Evolutionary conservation across 2,888 invertebrate species (phyloP).

Genomic region (Meandrusa payeni): DNA sequence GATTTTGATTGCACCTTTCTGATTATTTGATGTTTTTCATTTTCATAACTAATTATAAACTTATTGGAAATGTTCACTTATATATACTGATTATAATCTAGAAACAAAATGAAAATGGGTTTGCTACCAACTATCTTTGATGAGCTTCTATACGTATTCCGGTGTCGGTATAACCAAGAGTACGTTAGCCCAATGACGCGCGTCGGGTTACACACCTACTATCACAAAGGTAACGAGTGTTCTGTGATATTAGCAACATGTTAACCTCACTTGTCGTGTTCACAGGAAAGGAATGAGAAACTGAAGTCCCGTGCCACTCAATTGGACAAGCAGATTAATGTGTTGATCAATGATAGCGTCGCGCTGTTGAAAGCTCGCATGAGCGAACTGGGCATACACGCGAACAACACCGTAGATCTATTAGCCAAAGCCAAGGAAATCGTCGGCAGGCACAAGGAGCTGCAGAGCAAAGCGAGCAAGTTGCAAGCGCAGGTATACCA

Average conservation of each 20-base stretch:
- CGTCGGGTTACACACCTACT: slow-evolving; percentile 16
- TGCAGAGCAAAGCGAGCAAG: slow-evolving; percentile 93
- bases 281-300: slow-evolving; percentile 88
- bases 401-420: slow-evolving; percentile 91
- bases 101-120: slow-evolving; percentile 21
- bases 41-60: neutral
- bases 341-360: slow-evolving; percentile 95
- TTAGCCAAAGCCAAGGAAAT: slow-evolving; percentile 95
- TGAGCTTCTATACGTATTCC: slow-evolving; percentile 12
- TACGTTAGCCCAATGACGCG: slow-evolving; percentile 8
- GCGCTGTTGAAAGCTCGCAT: slow-evolving; percentile 92
- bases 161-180: slow-evolving; percentile 10
- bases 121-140: slow-evolving; percentile 12
- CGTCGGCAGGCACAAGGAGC: slow-evolving; percentile 94
- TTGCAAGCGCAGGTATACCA: slow-evolving; percentile 90
- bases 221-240: slow-evolving; percentile 19
- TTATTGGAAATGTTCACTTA: slow-evolving; percentile 10
- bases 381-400: slow-evolving; percentile 95
- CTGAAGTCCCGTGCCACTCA: slow-evolving; percentile 92
- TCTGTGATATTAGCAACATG: neutral
- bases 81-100: slow-evolving; percentile 16
- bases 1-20: neutral
- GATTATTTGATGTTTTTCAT: neutral
- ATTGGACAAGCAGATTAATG: slow-evolving; percentile 95
- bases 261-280: slow-evolving; percentile 28